Conservation (phyloP, 2,888 invertebrate genomes). For the Plemyria rubiginata region DNA sequence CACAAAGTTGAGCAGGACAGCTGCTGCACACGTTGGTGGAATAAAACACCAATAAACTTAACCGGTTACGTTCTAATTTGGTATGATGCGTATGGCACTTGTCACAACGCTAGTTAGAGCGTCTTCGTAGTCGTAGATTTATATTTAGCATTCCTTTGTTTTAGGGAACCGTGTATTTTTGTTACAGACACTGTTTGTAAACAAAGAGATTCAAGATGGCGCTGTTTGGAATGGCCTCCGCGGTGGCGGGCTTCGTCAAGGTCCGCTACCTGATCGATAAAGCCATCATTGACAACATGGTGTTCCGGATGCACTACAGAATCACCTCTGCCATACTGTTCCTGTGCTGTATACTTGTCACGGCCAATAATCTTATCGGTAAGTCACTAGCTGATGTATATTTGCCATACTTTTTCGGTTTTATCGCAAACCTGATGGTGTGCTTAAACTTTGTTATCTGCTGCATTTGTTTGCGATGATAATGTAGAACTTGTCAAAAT, state of each 20-base stretch:
- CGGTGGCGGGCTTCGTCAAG: slow-evolving; percentile 95
- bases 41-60: slow-evolving; percentile 70
- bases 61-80: slow-evolving; percentile 74
- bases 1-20: slow-evolving; percentile 54
- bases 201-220: slow-evolving; percentile 86
- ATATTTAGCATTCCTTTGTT: slow-evolving; percentile 65
- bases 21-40: slow-evolving; percentile 69
- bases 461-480: slow-evolving; percentile 11
- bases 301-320: slow-evolving; percentile 95
- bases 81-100: slow-evolving; percentile 73
- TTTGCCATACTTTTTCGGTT: slow-evolving; percentile 7
- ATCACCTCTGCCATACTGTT: slow-evolving; percentile 94
- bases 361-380: slow-evolving; percentile 96
- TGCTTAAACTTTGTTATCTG: slow-evolving; percentile 16
- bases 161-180: slow-evolving; percentile 49
- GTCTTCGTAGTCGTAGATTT: slow-evolving; percentile 49
- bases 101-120: slow-evolving; percentile 57
- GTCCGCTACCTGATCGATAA: slow-evolving; percentile 95
- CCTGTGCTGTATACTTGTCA: slow-evolving; percentile 93
- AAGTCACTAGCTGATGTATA: slow-evolving; percentile 64
- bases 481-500: background rate
- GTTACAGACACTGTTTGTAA: slow-evolving; percentile 61
- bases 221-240: slow-evolving; percentile 93
- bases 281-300: slow-evolving; percentile 95
- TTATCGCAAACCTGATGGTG: slow-evolving; percentile 3